Percentiles rank a stretch among this genome's conserved stretches.
phyloP scores from a whole-genome alignment of 2,113 vertebrate genomes.

The Osmerus mordax region DNA sequence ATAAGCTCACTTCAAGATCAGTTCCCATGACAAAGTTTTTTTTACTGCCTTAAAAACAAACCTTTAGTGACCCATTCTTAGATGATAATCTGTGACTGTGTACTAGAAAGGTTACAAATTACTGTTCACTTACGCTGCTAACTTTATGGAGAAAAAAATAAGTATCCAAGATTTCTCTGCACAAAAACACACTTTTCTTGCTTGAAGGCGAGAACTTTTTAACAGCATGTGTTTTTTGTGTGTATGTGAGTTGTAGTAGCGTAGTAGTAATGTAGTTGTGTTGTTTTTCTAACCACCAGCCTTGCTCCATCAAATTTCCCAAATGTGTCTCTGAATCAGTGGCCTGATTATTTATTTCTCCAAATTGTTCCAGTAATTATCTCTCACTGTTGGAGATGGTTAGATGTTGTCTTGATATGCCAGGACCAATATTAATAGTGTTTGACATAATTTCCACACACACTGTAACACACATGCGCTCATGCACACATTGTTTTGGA shows the following conservation, averaged over 20 bases:
- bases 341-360: slow-evolving; percentile 41
- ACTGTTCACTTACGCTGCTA: background rate
- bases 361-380: slow-evolving; percentile 48
- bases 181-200: slow-evolving; percentile 33
- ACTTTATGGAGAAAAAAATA: slow-evolving; percentile 28
- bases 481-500: slow-evolving; percentile 32
- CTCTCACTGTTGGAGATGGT: slow-evolving; percentile 46
- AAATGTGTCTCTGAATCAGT: slow-evolving; percentile 40
- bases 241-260: slow-evolving; percentile 10
- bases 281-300: background rate
- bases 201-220: slow-evolving; percentile 28
- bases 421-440: slow-evolving; percentile 33
- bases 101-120: slow-evolving; percentile 15
- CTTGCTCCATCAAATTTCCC: slow-evolving; percentile 36
- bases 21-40: background rate
- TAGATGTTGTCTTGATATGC: slow-evolving; percentile 41
- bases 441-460: background rate
- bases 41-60: background rate
- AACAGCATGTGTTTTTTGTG: slow-evolving; percentile 20
- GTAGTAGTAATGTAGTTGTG: background rate
- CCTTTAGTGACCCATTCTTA: slow-evolving; percentile 18
- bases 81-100: slow-evolving; percentile 6
- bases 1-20: background rate
- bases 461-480: slow-evolving; percentile 7
- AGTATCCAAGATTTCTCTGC: slow-evolving; percentile 31